Base-by-base conservation (phyloP, 2,797 vertebrate species). In the Muscicapa striata region DNA sequence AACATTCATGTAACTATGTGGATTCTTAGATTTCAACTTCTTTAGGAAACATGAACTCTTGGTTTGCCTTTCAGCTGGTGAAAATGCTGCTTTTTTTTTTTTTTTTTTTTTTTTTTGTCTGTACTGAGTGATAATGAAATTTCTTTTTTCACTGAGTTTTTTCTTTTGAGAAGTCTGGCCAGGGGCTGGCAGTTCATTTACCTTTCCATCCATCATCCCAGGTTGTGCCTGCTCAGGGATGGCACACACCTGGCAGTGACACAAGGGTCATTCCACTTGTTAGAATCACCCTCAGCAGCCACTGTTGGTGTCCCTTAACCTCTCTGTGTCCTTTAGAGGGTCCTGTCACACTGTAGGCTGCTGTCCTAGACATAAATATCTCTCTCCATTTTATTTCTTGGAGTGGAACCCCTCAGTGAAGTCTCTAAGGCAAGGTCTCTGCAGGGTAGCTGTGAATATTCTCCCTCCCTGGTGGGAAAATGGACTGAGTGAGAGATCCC, bases 301-400 rank as follows among this genome's bases (percentile, higher is more conserved):
- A n/a, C 10, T 0, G 0, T 0, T 16, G 38, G 11, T 38, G 66
- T 41, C 38, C 24, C 18, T 70, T 19, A 36, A 7, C 27, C 14
- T 19, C 40, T 57, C 26, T n/a, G 13, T 30, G 54, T 64, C 45
- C 19, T 40, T 72, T 49, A n/a, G 51, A 54, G 17, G 15, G 8
- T n/a, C 27, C 43, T 90, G 52, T 38, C 48, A 51, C 43, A 54
- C 14, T 1, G 0, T 8, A 19, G 59, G 19, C 48, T 86, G 22
- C 16, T 86, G 5, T 29, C 61, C 27, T 15, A 26, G 17, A 34
- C 15, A n/a, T 6, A 48, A 87, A 92, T 19, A 5, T 34, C 41
- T 49, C 13, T 59, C 22, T 48, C 15, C 3, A 4, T 74, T 41
- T 70, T 6, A 40, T 67, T 63, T 55, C 36, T 63, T 49, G 30